A percentile compares a stretch with the other conserved stretches of the same genome.
Conservation (phyloP, 2,888 invertebrate genomes). For the Mycalesis mineus region DNA sequence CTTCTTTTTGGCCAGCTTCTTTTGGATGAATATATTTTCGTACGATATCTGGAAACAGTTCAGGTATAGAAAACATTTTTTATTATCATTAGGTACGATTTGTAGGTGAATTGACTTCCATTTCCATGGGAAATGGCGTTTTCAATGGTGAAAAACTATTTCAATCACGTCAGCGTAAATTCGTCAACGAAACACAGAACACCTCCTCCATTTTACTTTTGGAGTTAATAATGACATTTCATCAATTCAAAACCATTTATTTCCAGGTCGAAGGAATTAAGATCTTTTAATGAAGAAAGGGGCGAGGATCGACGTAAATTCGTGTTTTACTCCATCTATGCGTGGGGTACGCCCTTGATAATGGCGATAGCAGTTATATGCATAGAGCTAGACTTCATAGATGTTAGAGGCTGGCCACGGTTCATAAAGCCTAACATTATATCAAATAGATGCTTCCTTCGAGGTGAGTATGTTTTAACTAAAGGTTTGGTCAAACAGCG, state of each 20-base stretch:
- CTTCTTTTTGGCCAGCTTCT: constrained; percentile 80
- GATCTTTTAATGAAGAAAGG: not conserved
- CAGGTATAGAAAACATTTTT: constrained; percentile 65
- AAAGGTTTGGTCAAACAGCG: too few relatives aligned
- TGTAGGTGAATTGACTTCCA: too few relatives aligned
- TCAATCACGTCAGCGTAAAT: too few relatives aligned
- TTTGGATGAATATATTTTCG: constrained; percentile 85
- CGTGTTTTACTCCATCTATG: not conserved
- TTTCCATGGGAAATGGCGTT: too few relatives aligned
- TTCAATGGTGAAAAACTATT: too few relatives aligned
- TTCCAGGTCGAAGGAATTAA: not conserved
- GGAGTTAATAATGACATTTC: too few relatives aligned
- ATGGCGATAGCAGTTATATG: not conserved
- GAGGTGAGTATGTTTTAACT: not conserved
- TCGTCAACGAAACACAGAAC: too few relatives aligned
- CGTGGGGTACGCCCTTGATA: not conserved
- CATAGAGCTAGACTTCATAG: not conserved
- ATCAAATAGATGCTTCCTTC: not conserved
- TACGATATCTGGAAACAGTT: constrained; percentile 88
- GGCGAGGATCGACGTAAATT: not conserved
- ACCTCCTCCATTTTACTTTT: too few relatives aligned
- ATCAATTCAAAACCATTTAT: not conserved
- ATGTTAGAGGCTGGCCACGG: not conserved
- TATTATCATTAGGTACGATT: not conserved
- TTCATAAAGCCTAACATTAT: not conserved